A percentile compares a stretch with the other conserved stretches of the same genome.
Conservation (phyloP, 2,113 vertebrate species). For the Muntiacus muntjak region DNA sequence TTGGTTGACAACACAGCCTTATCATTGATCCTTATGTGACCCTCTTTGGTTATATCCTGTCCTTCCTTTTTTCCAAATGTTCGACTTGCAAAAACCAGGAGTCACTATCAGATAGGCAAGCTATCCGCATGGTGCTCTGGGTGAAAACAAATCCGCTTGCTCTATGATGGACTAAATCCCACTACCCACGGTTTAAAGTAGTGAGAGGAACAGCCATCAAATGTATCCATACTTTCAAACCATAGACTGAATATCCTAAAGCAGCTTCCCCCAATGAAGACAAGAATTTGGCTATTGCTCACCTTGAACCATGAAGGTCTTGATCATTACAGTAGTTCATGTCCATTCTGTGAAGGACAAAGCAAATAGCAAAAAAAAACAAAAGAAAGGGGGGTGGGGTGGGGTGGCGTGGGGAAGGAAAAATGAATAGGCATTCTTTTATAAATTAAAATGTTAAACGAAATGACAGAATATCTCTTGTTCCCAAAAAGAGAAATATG, state of each 20-base stretch:
- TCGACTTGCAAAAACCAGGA: neutral
- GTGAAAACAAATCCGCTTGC: neutral
- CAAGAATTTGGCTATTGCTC: neutral
- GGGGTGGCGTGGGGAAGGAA: fast-evolving
- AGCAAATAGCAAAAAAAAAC: neutral
- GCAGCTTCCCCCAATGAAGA: neutral
- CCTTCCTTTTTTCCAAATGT: neutral
- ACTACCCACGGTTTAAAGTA: neutral
- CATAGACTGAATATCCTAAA: neutral
- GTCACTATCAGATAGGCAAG: neutral
- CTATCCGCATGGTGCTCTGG: neutral
- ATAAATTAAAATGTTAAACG: neutral
- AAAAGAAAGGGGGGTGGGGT: fast-evolving
- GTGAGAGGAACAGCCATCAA: neutral
- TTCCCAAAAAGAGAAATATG: neutral
- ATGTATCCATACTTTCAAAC: neutral
- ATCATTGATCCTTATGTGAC: fast-evolving
- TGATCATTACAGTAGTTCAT: too few species aligned
- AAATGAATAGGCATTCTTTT: neutral
- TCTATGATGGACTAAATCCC: neutral
- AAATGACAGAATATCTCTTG: neutral
- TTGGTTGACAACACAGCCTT: neutral
- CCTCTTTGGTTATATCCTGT: neutral
- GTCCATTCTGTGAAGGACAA: neutral
- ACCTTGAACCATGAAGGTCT: neutral